A percentile compares a stretch with the other conserved stretches of the same genome.
Conservation (phyloP, 2,797 vertebrate genomes). For the Aphelocoma californica region DNA sequence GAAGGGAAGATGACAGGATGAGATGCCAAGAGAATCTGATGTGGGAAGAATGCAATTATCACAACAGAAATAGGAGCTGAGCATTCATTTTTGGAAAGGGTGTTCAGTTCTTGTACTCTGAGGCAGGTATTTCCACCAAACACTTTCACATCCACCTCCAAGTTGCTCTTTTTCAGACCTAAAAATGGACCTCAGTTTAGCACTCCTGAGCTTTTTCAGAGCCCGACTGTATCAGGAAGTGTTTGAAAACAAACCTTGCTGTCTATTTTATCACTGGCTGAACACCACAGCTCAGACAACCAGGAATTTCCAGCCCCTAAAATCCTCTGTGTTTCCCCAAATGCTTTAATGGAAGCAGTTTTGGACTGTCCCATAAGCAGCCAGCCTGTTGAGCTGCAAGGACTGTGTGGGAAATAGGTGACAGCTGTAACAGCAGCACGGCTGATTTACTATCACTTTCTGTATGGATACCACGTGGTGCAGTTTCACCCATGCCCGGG, state of each 20-base stretch:
- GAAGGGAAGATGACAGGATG: background rate
- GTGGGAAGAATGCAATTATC: slow-evolving; percentile 3
- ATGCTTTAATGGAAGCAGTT: background rate
- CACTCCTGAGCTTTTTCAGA: background rate
- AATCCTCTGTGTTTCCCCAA: background rate
- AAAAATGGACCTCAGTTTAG: background rate
- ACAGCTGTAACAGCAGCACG: background rate
- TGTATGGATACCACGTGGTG: background rate
- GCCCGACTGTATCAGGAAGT: background rate
- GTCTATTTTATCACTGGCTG: background rate
- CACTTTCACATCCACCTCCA: background rate
- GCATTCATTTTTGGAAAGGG: background rate
- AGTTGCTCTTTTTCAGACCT: background rate
- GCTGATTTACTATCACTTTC: slow-evolving; percentile 15
- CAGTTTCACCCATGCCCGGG: background rate
- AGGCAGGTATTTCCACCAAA: background rate
- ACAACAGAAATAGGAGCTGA: background rate
- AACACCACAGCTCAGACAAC: background rate
- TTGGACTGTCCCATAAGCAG: background rate
- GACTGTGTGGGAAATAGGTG: rapidly evolving
- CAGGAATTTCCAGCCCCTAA: background rate
- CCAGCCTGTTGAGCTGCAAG: background rate
- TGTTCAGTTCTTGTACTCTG: background rate
- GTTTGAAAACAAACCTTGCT: background rate
- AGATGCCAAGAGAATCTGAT: background rate